Conservation (phyloP, 1,140 invertebrate species). For the Drosophila ananassae region DNA sequence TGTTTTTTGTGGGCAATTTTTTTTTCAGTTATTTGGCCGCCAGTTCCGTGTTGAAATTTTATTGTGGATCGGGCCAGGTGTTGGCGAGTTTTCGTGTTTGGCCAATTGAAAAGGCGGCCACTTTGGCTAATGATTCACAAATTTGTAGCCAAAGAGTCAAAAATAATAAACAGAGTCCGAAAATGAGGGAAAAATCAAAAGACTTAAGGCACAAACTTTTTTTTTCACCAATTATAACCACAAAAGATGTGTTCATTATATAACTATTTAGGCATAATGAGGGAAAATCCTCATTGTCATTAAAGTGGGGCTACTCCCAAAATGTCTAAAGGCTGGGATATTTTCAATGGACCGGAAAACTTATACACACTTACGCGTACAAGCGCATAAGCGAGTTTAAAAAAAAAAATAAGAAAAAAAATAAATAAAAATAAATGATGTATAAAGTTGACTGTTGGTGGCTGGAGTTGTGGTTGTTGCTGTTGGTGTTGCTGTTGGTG, state of each 20-base stretch:
- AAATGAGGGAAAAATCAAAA: slow-evolving; percentile 52
- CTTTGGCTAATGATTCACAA: slow-evolving; percentile 30
- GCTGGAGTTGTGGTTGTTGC: slow-evolving; percentile 26
- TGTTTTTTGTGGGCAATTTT: slow-evolving; percentile 3
- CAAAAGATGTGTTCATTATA: slow-evolving; percentile 30
- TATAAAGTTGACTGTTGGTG: slow-evolving; percentile 45
- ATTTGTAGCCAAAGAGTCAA: slow-evolving; percentile 54
- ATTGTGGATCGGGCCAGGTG: slow-evolving; percentile 41
- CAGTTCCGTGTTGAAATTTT: slow-evolving; percentile 62
- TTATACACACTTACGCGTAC: slow-evolving; percentile 21
- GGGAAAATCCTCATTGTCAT: slow-evolving; percentile 62
- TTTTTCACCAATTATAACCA: slow-evolving; percentile 8
- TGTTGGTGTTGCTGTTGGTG: slow-evolving; percentile 22
- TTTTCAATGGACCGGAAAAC: slow-evolving; percentile 80
- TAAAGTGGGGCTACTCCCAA: slow-evolving; percentile 31
- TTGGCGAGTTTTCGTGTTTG: slow-evolving; percentile 25
- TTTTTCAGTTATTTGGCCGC: slow-evolving; percentile 1
- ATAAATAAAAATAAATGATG: slow-evolving; percentile 61
- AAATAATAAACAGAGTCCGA: background rate
- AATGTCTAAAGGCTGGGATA: slow-evolving; percentile 25
- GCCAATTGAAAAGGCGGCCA: slow-evolving; percentile 41
- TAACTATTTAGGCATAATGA: slow-evolving; percentile 57
- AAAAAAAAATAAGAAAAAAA: slow-evolving; percentile 52
- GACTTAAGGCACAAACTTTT: slow-evolving; percentile 74
- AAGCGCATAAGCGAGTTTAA: slow-evolving; percentile 70